Base-by-base conservation (phyloP, 2,888 invertebrate species). In the Scaptomyza flava region DNA sequence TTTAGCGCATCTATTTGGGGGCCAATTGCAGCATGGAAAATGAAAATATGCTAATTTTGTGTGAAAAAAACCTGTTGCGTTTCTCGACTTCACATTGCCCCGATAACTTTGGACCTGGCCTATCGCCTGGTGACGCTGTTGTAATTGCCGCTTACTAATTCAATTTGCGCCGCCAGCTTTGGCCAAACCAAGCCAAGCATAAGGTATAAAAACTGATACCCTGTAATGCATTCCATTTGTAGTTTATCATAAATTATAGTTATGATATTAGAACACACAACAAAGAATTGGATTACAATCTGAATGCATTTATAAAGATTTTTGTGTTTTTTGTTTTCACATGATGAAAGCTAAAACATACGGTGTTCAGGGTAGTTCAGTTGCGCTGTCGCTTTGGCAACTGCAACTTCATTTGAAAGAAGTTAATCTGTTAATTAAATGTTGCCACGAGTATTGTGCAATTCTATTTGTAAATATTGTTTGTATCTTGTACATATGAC, bases 11-110 rank as follows among this genome's bases (percentile, higher is more conserved):
- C 58, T 56, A 56, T 60, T 57, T 52, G 69, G 20, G 8, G 47
- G 36, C 61, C 61, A 61, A 68, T 72, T 72, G 71, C 73, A 67
- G 56, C 68, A 57, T 50, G 52, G 36, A 57, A 72, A 72, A 57
- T 57, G 36, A 67, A 66, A 57, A 61, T 72, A 71, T 72, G 71
- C 73, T 72, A 71, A 72, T 71, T 41, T 9, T 12, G 33, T 60
- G 54, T 38, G 38, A 27, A 27, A 27, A 47, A 71, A 59, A 71
- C 72, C 67, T 56, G 67, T 66, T 48, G 72, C 36, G 46, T 56
- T 72, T 51, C 54, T 68, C 51, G 67, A 14, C 17, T 53, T 46
- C 42, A 46, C 57, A 69, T 42, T 31, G 48, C 7, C 17, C 17
- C 17, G 45, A 27, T 57, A 47, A 57, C 46, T 41, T 6, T 23